A percentile compares a stretch with the other conserved stretches of the same genome.
These are phyloP conservation scores for Indri indri DNA, from an alignment of 2,113 vertebrate species.

Conservation along the genomic window DNA sequence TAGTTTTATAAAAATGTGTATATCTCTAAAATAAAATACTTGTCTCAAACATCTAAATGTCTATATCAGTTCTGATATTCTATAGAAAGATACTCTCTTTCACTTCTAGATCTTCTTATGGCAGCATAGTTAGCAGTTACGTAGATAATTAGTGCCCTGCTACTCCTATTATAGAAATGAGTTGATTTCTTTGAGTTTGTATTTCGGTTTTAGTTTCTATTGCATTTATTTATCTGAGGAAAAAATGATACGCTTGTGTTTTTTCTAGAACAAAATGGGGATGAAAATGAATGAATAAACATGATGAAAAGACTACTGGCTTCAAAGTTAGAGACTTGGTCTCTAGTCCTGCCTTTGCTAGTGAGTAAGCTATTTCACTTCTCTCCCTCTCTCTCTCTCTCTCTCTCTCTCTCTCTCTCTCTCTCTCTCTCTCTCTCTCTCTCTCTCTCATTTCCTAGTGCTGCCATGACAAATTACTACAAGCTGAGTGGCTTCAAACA, in stretches of 20 bases:
- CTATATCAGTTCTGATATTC: background rate
- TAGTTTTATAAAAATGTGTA: background rate
- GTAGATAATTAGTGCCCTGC: background rate
- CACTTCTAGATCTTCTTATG: background rate
- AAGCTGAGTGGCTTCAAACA: background rate
- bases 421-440: background rate
- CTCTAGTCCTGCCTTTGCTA: background rate
- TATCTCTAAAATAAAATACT: conserved; percentile 21
- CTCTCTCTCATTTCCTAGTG: background rate
- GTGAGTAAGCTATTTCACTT: background rate
- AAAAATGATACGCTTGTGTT: background rate
- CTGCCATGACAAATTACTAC: background rate
- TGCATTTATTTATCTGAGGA: background rate
- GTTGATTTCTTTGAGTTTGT: background rate
- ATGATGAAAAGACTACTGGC: background rate
- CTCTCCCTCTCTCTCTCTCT: background rate
- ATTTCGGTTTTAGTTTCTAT: background rate
- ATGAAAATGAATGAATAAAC: background rate
- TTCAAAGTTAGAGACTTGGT: background rate
- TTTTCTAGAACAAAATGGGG: background rate
- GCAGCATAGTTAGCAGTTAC: background rate
- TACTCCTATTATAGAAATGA: background rate
- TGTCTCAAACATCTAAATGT: background rate
- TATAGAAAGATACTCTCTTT: background rate
- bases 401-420: background rate